Evolutionary conservation across 1,140 invertebrate species (phyloP), one percentile per base, ranked within the genome.

Genomic region (Dendroctonus ponderosae): DNA sequence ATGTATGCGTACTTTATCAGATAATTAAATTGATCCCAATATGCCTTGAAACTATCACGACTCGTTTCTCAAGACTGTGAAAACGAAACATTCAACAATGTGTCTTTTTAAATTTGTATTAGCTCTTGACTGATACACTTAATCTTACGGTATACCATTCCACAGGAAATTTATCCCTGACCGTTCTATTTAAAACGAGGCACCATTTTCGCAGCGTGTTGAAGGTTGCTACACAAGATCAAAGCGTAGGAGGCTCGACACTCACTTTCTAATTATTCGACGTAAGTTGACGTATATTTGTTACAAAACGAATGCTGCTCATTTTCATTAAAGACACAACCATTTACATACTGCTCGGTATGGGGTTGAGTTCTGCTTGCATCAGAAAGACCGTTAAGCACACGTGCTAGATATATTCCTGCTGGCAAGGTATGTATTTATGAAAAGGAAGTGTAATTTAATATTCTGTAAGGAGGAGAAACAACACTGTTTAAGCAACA

Each of bases 241-340:
- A 54, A 54, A 54, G 52, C 52, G 52, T 54, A 54, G 52, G 52
- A 54, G 52, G 52, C 52, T 54, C 52, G 52, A 54, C 52, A 37
- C 15, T 54, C 40, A 54, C 52, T 54, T 54, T 54, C 52, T 54
- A 59, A 48, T 59, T 59, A 48, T 15, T 59, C 57, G 40, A 59
- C 42, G 44, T 59, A 46, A 59, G 57, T 59, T 46, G 57, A 59
- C 57, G 44, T 46, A 59, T 15, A 59, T 9, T 59, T 14, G 52
- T 54, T 54, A 54, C 52, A 40, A 54, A 54, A 54, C 40, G 38
- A 54, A 54, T 54, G 40, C 7, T 54, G 40, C 7, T 54, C 7
- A 54, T 54, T 54, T 54, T 39, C 38, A 54, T 54, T 54, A 48
- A 48, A 48, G 5, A 48, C 46, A 48, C 7, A 14, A 48, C 14